phyloP scores from a whole-genome alignment of 2,797 vertebrate species.

The Clarias pachynema region DNA sequence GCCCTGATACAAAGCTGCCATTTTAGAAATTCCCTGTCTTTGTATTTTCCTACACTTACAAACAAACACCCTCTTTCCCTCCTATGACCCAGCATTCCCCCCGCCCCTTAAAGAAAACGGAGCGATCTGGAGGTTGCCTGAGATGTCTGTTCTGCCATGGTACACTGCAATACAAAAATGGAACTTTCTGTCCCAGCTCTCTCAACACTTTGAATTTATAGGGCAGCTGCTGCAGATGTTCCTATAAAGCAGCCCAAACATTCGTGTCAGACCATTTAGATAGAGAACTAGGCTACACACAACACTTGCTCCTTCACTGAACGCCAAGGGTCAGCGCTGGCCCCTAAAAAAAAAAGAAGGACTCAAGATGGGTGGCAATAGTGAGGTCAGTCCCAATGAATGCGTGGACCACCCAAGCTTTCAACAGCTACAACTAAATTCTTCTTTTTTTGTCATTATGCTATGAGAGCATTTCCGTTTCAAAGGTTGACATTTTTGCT shows the following conservation, averaged over 20 bases:
- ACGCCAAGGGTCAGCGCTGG: conserved; percentile 52
- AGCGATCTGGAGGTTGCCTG: conserved; percentile 55
- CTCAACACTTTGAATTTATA: conserved; percentile 75
- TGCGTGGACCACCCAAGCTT: conserved; percentile 57
- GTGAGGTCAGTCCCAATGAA: conserved; percentile 32
- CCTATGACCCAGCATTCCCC: background rate
- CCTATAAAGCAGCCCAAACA: conserved; percentile 78
- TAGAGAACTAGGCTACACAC: conserved; percentile 67
- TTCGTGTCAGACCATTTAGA: conserved; percentile 79
- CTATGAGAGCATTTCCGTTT: conserved; percentile 34
- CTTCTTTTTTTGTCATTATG: conserved; percentile 18
- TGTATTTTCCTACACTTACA: background rate
- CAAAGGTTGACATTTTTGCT: conserved; percentile 10
- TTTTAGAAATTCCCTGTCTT: background rate
- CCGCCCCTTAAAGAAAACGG: background rate
- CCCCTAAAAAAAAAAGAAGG: conserved; percentile 26
- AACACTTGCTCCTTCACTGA: conserved; percentile 68
- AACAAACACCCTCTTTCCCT: background rate
- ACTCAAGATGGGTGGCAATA: conserved; percentile 30
- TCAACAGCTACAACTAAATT: conserved; percentile 54
- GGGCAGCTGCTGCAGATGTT: conserved; percentile 81
- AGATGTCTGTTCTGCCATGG: conserved; percentile 67
- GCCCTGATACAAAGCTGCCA: background rate
- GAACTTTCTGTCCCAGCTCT: conserved; percentile 77
- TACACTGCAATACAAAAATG: conserved; percentile 78